Evolutionary conservation across 2,888 invertebrate genomes (phyloP).

Genomic region (Flexamia atlantica): DNA sequence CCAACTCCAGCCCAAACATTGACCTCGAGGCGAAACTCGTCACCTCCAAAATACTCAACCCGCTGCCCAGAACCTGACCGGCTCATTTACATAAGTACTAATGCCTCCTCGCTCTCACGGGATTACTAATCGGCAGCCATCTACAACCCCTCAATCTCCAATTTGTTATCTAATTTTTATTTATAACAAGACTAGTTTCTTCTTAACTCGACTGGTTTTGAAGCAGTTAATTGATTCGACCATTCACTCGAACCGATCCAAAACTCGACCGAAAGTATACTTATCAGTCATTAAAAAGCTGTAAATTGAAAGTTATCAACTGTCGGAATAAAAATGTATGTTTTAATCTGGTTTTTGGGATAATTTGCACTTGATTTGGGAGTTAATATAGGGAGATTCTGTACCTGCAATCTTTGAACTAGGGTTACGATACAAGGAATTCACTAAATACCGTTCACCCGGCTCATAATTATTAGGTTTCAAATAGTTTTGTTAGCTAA

Average conservation of each 20-base stretch:
- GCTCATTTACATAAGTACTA: neutral
- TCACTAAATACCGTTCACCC: too few species aligned
- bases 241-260: neutral
- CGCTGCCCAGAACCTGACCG: neutral
- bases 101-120: neutral
- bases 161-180: neutral
- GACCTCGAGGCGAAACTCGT: conserved; percentile 14
- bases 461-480: too few species aligned
- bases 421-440: too few species aligned
- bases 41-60: conserved; percentile 1
- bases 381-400: too few species aligned
- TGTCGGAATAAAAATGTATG: too few species aligned
- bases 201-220: neutral
- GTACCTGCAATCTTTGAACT: too few species aligned
- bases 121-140: neutral
- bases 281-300: neutral
- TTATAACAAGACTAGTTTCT: neutral
- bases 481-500: too few species aligned
- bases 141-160: neutral
- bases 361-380: too few species aligned
- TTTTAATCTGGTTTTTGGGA: too few species aligned
- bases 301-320: neutral
- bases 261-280: neutral
- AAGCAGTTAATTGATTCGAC: too few species aligned
- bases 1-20: neutral